Conservation (phyloP, 30 jellyfish, hydroid and myxozoan species). For the Chrysaora quinquecirrha region DNA sequence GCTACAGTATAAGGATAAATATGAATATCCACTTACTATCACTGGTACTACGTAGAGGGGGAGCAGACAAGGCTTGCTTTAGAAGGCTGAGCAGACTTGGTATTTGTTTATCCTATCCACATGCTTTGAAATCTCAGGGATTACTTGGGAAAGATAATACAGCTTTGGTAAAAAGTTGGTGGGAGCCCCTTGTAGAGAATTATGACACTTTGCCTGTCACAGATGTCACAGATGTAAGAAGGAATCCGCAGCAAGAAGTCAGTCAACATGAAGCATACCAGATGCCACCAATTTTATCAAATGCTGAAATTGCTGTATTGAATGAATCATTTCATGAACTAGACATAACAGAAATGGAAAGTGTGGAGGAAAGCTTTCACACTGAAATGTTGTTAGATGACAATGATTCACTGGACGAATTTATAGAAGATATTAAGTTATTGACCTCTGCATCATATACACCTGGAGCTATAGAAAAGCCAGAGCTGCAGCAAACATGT, state of each 20-base stretch:
- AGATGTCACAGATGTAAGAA: constrained; percentile 11
- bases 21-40: constrained; percentile 36
- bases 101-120: constrained; percentile 31
- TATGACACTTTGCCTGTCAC: constrained; percentile 21
- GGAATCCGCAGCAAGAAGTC: constrained; percentile 20
- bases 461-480: constrained; percentile 20
- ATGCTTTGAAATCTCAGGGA: constrained; percentile 26
- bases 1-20: constrained; percentile 40
- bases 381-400: constrained; percentile 2
- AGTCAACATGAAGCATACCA: not conserved
- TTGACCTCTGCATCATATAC: constrained; percentile 11
- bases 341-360: constrained; percentile 16
- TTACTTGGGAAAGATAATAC: constrained; percentile 29
- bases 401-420: constrained; percentile 9
- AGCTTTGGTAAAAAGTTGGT: constrained; percentile 26
- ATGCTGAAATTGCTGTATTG: constrained; percentile 6
- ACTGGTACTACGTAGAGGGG: constrained; percentile 38
- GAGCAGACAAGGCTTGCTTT: constrained; percentile 49
- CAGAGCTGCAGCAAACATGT: constrained; percentile 28
- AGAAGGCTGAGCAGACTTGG: constrained; percentile 34
- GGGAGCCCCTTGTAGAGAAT: constrained; percentile 44
- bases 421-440: not conserved
- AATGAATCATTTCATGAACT: constrained; percentile 17
- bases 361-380: constrained; percentile 11
- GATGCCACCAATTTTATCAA: constrained; percentile 10